Percentiles rank a stretch among this genome's conserved stretches.
These are phyloP conservation scores for Chironomus tepperi DNA, from an alignment of 1,140 invertebrate species.

Conservation along the genomic window DNA sequence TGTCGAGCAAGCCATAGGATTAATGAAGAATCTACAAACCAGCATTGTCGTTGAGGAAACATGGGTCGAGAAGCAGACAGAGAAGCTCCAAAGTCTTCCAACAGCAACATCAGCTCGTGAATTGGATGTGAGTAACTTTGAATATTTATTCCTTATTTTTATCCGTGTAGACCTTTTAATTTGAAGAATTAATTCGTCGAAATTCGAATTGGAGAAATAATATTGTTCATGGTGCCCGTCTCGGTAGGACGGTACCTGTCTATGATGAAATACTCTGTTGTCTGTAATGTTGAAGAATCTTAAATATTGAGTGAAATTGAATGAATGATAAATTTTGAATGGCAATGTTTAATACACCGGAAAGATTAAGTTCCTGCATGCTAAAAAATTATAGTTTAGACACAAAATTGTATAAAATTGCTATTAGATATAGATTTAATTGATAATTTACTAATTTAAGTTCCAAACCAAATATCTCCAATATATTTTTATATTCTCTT, in stretches of 20 bases:
- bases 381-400: too few relatives aligned
- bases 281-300: too few relatives aligned
- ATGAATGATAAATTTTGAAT: neutral
- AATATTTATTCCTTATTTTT: neutral
- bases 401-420: too few relatives aligned
- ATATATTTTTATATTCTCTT: too few relatives aligned
- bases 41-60: constrained; percentile 77
- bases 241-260: too few relatives aligned
- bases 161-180: neutral
- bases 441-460: neutral
- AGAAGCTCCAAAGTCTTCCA: constrained; percentile 38
- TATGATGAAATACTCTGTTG: too few relatives aligned
- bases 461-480: neutral
- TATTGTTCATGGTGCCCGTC: too few relatives aligned
- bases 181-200: neutral
- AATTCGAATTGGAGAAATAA: neutral
- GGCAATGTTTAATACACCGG: constrained; percentile 4
- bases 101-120: constrained; percentile 40
- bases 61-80: constrained; percentile 68
- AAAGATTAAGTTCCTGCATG: neutral
- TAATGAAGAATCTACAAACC: constrained; percentile 78
- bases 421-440: neutral
- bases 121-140: constrained; percentile 37
- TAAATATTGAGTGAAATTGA: neutral
- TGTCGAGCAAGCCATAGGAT: constrained; percentile 74